Evolutionary conservation across 2,113 vertebrate species (phyloP).

Genomic region (Neodontobutis hainanensis): DNA sequence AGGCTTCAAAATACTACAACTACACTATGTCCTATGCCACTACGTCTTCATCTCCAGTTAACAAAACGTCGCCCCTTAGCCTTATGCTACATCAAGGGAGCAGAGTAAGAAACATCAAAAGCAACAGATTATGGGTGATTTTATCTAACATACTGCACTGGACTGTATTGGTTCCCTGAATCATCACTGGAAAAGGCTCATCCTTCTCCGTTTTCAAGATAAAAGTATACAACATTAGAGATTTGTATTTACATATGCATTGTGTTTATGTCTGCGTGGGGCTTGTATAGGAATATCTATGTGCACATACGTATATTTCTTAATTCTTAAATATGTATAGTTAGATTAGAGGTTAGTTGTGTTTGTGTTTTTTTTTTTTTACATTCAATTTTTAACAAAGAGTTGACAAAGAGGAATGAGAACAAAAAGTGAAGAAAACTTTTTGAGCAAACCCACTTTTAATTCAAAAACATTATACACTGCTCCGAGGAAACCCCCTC

Average conservation of each 20-base stretch:
- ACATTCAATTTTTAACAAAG: conserved; percentile 78
- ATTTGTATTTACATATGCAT: conserved; percentile 78
- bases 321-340: conserved; percentile 76
- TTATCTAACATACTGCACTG: conserved; percentile 69
- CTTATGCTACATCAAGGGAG: conserved; percentile 69
- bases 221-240: conserved; percentile 76
- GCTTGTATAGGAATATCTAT: conserved; percentile 72
- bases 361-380: conserved; percentile 68
- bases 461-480: neutral
- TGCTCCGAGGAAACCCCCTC: too few species aligned
- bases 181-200: conserved; percentile 73
- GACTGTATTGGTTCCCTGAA: conserved; percentile 79
- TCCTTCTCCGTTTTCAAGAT: conserved; percentile 73
- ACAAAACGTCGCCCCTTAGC: conserved; percentile 51
- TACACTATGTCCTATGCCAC: conserved; percentile 61
- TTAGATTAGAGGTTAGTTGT: conserved; percentile 77
- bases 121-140: conserved; percentile 53
- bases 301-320: conserved; percentile 72
- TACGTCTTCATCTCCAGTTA: conserved; percentile 45
- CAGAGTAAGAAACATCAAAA: conserved; percentile 57
- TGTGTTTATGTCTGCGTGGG: conserved; percentile 68
- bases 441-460: conserved; percentile 39
- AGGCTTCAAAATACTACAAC: conserved; percentile 63
- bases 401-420: conserved; percentile 53
- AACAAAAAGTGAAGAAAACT: conserved; percentile 29